Base-by-base conservation (phyloP, 2,797 vertebrate species). In the Poeciliopsis paucimaculata region DNA sequence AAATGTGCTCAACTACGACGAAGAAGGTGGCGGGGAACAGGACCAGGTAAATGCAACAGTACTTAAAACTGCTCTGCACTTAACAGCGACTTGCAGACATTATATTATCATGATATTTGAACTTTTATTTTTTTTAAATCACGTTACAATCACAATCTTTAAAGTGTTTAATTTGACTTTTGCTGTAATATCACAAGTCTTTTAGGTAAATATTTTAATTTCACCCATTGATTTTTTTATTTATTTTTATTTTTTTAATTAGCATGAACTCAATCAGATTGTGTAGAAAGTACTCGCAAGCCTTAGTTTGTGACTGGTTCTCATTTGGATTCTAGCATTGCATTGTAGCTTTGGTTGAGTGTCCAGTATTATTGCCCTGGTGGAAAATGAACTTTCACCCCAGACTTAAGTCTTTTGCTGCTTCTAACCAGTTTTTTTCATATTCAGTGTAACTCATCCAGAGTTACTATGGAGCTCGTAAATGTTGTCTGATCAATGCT, bases 11-110 rank as follows among this genome's bases (percentile, higher is more conserved):
- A 97, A 97, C 94, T 98, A 97, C 43, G 96, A 96, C 2, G 97
- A 98, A 91, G 97, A 98, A 93, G 97, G 97, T 0, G 97, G 97
- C 31, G 97, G 97, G 12, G 97, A 98, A 85, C 95, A 97, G 87
- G 97, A 98, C 55, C 97, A 98, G 95, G 97, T 98, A 88, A 77
- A 51, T 68, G 8, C 4, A n/a, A 39, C 34, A 5, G 36, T 18
- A 2, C 18, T 41, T 26, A 39, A 41, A n/a, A 45, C 8, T 8
- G 23, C 26, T 68, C 9, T 4, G 18, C 12, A 68, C 41, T 45
- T n/a, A 5, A 70, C 23, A n/a, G 23, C 8, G 10, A 70, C 66
- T 45, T 45, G 41, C 23, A 7, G 28, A 41, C 36, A 12, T 68
- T 23, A 26, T 45, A 36, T 23, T 41, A 26, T 8, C 36, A 39